phyloP scores from a whole-genome alignment of 2,797 vertebrate species.

The Clarias platycephalus region DNA sequence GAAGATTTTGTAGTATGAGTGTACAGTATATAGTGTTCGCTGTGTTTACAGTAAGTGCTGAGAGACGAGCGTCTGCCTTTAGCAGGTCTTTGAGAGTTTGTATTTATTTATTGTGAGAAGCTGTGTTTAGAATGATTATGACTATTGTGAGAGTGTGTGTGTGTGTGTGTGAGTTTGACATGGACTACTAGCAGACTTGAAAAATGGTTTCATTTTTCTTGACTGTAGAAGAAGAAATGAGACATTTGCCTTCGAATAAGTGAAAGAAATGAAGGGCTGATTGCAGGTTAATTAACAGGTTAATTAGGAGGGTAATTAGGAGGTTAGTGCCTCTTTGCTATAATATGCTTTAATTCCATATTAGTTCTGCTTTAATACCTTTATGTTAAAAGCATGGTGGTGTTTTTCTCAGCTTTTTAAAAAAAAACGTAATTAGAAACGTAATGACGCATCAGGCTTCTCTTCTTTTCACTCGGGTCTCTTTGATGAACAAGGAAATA shows the following conservation, averaged over 20 bases:
- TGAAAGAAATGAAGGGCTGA: conserved; percentile 8
- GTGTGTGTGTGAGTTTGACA: conserved; percentile 15
- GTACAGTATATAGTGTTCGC: conserved; percentile 65
- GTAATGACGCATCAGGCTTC: background rate
- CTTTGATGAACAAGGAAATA: conserved; percentile 13
- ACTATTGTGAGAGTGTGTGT: background rate
- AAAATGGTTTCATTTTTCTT: conserved; percentile 45
- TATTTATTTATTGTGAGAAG: conserved; percentile 41
- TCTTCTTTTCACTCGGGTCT: background rate
- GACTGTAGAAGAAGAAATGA: conserved; percentile 13
- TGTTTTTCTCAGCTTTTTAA: background rate
- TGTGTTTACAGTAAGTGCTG: conserved; percentile 65
- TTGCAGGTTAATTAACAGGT: conserved; percentile 13
- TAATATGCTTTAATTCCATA: conserved; percentile 63
- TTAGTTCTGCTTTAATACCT: conserved; percentile 63
- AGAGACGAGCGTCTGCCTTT: conserved; percentile 47
- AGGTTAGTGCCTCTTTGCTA: conserved; percentile 48
- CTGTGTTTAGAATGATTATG: background rate
- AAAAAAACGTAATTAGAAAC: background rate
- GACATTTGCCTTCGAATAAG: conserved; percentile 1
- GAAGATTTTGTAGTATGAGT: conserved; percentile 43
- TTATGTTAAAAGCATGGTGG: conserved; percentile 53
- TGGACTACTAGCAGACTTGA: conserved; percentile 56
- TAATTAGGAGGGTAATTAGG: conserved; percentile 31
- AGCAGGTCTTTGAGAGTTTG: conserved; percentile 47